Conservation (phyloP, 35 echinoderm and acorn worm species). For the Heliocidaris tuberculata region DNA sequence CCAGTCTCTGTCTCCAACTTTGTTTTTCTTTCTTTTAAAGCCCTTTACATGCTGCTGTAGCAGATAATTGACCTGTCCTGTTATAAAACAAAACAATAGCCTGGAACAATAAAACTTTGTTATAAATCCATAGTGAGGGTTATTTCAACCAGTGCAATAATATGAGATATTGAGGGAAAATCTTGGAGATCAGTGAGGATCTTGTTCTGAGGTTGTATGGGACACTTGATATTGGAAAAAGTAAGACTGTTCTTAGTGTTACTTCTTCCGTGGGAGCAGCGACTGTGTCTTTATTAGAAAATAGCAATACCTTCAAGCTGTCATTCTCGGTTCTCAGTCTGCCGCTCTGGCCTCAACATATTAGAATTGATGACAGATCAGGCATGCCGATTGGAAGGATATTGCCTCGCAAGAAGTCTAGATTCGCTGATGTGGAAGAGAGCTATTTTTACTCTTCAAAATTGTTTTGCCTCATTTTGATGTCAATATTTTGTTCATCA, state of each 20-base stretch:
- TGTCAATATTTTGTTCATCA: neutral
- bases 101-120: neutral
- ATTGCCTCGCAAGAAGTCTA: neutral
- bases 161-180: neutral
- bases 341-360: neutral
- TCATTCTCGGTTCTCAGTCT: neutral
- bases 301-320: neutral
- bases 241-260: neutral
- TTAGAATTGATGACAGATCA: neutral
- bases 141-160: neutral
- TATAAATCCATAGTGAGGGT: neutral
- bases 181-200: neutral
- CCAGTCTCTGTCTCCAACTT: neutral
- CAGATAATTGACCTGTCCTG: neutral
- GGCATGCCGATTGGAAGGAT: neutral
- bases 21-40: neutral
- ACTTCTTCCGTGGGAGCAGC: neutral
- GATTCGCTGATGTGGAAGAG: neutral
- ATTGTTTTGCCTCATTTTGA: neutral
- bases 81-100: too few species aligned
- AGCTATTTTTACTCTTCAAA: neutral
- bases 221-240: constrained; percentile 17
- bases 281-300: neutral
- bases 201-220: neutral
- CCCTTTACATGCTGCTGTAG: neutral